Conservation (phyloP, 2,113 vertebrate species). For the Ceratotherium simum region DNA sequence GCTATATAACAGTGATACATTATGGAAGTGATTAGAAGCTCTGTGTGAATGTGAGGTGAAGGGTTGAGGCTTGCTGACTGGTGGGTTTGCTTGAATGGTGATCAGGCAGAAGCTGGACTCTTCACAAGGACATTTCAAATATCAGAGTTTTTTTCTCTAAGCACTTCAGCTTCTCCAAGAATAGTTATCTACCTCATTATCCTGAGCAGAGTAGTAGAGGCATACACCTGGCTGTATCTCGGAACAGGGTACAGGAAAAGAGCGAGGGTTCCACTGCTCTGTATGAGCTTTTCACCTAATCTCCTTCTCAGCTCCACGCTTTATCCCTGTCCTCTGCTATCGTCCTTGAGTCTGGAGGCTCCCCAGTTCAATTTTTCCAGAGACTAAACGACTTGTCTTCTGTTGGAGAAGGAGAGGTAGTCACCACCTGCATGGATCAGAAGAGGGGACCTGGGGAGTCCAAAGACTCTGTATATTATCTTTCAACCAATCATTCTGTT, state of each 20-base stretch:
- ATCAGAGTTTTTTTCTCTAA: background rate
- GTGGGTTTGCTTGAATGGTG: background rate
- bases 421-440: background rate
- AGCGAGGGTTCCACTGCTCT: background rate
- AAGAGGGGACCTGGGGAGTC: background rate
- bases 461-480: background rate
- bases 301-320: background rate
- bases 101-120: background rate
- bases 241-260: background rate
- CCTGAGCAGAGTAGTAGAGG: background rate
- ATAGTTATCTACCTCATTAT: background rate
- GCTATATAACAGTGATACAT: background rate
- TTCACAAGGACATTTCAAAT: background rate
- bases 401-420: background rate
- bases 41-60: background rate
- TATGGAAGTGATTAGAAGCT: background rate
- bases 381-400: background rate
- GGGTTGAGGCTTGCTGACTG: background rate
- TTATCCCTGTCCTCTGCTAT: background rate
- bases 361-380: background rate
- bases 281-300: background rate
- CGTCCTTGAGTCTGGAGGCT: background rate
- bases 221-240: background rate
- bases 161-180: background rate
- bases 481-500: background rate